Evolutionary conservation across 2,888 invertebrate genomes (phyloP).

Genomic region (Lissonota sp.): DNA sequence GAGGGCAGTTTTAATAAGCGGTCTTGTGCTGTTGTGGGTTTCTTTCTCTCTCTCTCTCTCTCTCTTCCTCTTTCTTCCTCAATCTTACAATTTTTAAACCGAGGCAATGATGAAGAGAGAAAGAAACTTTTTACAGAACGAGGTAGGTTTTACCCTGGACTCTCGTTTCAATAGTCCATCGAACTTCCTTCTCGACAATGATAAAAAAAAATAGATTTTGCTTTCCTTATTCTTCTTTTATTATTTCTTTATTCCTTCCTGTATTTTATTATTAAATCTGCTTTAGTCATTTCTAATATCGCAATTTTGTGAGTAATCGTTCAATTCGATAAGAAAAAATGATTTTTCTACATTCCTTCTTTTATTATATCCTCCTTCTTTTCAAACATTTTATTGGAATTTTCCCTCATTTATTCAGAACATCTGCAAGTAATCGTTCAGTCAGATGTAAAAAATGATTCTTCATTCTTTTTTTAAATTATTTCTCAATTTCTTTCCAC

Average conservation of each 20-base stretch:
- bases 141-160: conserved; percentile 14
- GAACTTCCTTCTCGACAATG: conserved; percentile 25
- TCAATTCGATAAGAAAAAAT: conserved; percentile 1
- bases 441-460: no score
- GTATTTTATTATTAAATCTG: conserved; percentile 15
- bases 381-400: no score
- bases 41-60: background rate
- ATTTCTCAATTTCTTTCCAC: no score
- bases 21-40: conserved; percentile 14
- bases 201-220: background rate
- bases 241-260: background rate
- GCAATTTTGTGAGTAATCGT: background rate
- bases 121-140: conserved; percentile 34
- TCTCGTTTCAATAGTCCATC: conserved; percentile 31
- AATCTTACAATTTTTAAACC: no score
- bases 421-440: no score
- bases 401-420: no score
- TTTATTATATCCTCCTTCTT: conserved; percentile 11
- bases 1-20: conserved; percentile 59
- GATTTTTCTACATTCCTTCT: background rate
- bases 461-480: background rate
- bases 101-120: conserved; percentile 10
- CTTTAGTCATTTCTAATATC: background rate
- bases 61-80: background rate
- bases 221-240: background rate